Percentiles rank a stretch among this genome's conserved stretches.
Conservation (phyloP, 2,797 vertebrate species). For the Podargus strigoides region DNA sequence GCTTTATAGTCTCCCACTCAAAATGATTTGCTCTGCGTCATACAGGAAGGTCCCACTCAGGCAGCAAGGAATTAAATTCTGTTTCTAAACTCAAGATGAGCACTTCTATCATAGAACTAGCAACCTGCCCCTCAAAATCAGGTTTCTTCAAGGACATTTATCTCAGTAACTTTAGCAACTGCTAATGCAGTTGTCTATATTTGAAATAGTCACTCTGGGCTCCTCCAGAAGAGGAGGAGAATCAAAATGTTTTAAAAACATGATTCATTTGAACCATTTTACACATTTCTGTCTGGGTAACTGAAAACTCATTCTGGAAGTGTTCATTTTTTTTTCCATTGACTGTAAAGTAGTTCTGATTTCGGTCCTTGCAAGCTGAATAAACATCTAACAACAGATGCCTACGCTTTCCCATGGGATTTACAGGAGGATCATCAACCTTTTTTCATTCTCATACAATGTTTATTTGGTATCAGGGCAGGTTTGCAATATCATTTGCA, state of each 20-base stretch:
- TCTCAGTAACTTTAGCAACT: background rate
- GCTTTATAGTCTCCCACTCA: background rate
- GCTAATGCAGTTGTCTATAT: background rate
- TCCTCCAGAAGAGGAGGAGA: background rate
- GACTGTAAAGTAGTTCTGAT: background rate
- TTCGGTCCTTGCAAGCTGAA: background rate
- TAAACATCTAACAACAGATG: background rate
- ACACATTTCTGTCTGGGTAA: background rate
- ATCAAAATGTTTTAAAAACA: background rate
- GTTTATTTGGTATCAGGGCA: background rate
- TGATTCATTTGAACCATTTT: background rate
- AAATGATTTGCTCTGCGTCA: background rate
- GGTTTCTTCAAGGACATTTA: background rate
- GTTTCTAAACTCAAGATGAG: background rate
- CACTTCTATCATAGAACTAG: background rate
- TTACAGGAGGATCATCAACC: background rate
- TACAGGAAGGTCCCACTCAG: background rate
- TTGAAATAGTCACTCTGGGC: background rate
- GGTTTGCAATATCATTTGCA: background rate
- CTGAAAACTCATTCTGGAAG: background rate
- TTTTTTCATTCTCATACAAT: background rate
- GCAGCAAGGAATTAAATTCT: background rate
- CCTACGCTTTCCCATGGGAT: background rate
- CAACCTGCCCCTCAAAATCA: background rate
- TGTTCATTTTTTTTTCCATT: background rate